phyloP scores from a whole-genome alignment of 2,888 invertebrate species.

The Aleiodes leptofemur region DNA sequence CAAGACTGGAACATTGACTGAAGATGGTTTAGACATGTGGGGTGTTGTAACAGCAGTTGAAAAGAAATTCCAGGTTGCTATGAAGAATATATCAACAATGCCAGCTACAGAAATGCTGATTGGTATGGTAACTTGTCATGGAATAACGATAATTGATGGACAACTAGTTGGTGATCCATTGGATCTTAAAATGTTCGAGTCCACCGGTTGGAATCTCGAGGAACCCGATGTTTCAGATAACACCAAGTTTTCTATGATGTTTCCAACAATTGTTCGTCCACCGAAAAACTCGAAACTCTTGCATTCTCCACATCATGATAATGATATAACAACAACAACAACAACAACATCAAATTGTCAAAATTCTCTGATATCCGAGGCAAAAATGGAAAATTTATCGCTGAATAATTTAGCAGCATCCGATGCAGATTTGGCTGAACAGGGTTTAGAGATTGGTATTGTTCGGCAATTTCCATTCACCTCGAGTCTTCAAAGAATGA shows the following conservation, averaged over 20 bases:
- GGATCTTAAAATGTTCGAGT: conserved; percentile 98
- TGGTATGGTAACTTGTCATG: conserved; percentile 95
- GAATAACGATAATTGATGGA: conserved; percentile 92
- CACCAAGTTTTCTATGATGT: conserved; percentile 90
- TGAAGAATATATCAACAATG: conserved; percentile 76
- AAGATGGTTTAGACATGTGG: conserved; percentile 97
- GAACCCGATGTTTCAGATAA: conserved; percentile 91
- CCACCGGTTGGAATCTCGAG: conserved; percentile 93
- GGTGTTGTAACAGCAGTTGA: conserved; percentile 86
- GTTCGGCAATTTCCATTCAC: conserved; percentile 92
- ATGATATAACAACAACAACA: conserved; percentile 57
- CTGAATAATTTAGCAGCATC: conserved; percentile 64
- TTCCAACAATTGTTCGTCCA: conserved; percentile 90
- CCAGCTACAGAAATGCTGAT: conserved; percentile 79
- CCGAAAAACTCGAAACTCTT: conserved; percentile 62
- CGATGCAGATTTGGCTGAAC: conserved; percentile 63
- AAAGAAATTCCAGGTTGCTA: conserved; percentile 74
- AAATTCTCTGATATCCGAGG: conserved; percentile 66
- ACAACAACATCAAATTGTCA: conserved; percentile 45
- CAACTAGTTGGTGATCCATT: conserved; percentile 94
- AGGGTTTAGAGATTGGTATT: conserved; percentile 84
- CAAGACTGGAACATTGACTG: conserved; percentile 97
- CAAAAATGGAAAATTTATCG: conserved; percentile 63
- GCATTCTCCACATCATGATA: conserved; percentile 56
- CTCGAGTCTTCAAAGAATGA: conserved; percentile 92